Conservation (phyloP, 2,888 invertebrate species). For the Frankliniella intonsa region DNA sequence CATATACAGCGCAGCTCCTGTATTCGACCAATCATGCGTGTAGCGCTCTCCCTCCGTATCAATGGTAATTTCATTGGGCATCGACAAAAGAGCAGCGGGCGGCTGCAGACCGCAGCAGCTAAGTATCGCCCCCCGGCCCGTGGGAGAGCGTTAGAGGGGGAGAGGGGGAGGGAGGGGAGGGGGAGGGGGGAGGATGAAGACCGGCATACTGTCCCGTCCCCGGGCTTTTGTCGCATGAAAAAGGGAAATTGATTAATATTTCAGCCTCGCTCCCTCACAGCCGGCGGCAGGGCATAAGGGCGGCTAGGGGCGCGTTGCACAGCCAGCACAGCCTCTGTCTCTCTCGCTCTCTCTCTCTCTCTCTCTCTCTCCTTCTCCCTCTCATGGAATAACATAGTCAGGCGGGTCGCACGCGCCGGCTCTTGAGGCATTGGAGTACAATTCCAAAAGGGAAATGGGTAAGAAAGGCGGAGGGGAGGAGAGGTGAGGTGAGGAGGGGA, state of each 20-base stretch:
- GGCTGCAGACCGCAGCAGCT: too few relatives aligned
- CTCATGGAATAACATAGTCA: not conserved
- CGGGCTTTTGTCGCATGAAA: not conserved
- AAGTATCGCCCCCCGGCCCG: too few relatives aligned
- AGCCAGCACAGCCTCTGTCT: not conserved
- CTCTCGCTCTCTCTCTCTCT: not conserved
- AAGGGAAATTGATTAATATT: constrained; percentile 1
- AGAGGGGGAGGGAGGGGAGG: too few relatives aligned
- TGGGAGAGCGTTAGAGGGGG: too few relatives aligned
- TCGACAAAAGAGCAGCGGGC: too few relatives aligned
- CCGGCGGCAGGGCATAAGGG: not conserved
- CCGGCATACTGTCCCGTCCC: not conserved
- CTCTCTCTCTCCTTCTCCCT: not conserved
- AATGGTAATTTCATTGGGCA: too few relatives aligned
- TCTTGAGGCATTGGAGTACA: too few relatives aligned
- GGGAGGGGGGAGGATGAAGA: too few relatives aligned
- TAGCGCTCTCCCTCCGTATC: too few relatives aligned
- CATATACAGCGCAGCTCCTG: too few relatives aligned
- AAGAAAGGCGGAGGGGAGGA: not conserved
- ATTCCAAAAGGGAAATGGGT: not conserved
- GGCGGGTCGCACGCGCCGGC: not conserved
- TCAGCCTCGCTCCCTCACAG: not conserved
- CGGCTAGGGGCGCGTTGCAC: not conserved
- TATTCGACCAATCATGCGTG: too few relatives aligned
- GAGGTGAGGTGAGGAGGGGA: too few relatives aligned